Conservation (phyloP, 1,140 invertebrate genomes). For the Drosophila murphyi region DNA sequence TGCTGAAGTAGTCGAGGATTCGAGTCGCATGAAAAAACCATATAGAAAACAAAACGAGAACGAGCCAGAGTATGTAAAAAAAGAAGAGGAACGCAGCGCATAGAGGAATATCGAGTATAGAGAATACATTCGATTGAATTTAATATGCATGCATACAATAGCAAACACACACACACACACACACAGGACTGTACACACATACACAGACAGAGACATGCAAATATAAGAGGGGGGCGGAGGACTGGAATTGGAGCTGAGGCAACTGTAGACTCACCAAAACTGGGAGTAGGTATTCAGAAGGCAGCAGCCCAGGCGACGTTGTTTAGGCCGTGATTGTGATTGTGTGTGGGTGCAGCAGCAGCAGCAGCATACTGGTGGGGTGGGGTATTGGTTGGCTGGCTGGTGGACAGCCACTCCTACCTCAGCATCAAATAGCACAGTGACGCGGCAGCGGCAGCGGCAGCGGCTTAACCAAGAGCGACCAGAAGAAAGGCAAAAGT, state of each 20-base stretch:
- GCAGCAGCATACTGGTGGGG: slow-evolving; percentile 19
- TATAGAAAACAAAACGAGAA: slow-evolving; percentile 37
- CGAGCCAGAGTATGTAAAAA: too few species aligned
- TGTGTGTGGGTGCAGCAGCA: slow-evolving; percentile 52
- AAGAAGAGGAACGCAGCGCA: slow-evolving; percentile 22
- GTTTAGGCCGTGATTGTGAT: slow-evolving; percentile 67
- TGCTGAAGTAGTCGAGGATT: slow-evolving; percentile 36
- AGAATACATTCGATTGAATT: slow-evolving; percentile 84
- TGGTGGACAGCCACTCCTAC: slow-evolving; percentile 11
- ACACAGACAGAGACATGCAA: slow-evolving; percentile 9
- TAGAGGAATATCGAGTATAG: slow-evolving; percentile 62
- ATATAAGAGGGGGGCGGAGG: slow-evolving; percentile 3
- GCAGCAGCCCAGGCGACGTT: slow-evolving; percentile 37
- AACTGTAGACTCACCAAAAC: not conserved
- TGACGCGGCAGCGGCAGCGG: slow-evolving; percentile 38
- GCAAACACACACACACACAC: slow-evolving; percentile 47
- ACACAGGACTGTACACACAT: slow-evolving; percentile 1
- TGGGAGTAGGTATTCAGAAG: slow-evolving; percentile 1
- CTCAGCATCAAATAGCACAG: slow-evolving; percentile 49
- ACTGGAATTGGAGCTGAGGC: slow-evolving; percentile 26
- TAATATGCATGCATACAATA: slow-evolving; percentile 84
- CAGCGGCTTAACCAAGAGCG: slow-evolving; percentile 67
- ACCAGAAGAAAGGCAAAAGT: slow-evolving; percentile 56
- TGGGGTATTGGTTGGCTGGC: not conserved
- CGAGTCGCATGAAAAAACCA: slow-evolving; percentile 29